These are phyloP conservation scores for Melolontha melolontha DNA, from an alignment of 2,888 invertebrate species.

Conservation along the genomic window DNA sequence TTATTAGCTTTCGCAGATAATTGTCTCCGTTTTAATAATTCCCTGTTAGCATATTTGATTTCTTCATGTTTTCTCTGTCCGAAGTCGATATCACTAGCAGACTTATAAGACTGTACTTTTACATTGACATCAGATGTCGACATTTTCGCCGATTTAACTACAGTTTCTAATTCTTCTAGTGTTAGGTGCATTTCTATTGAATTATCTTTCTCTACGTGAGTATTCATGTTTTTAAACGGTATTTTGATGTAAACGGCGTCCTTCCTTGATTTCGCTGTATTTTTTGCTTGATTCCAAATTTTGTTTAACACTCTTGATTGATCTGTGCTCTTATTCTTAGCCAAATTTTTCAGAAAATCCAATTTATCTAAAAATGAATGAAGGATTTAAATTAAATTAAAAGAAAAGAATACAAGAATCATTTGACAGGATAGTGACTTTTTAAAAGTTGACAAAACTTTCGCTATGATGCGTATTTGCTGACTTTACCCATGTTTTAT, in stretches of 20 bases:
- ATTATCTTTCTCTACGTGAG: slow-evolving; percentile 49
- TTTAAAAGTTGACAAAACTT: too few species aligned
- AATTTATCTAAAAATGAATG: slow-evolving; percentile 55
- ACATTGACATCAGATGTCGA: background rate
- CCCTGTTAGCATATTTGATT: slow-evolving; percentile 40
- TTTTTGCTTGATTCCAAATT: slow-evolving; percentile 61
- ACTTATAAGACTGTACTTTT: slow-evolving; percentile 31
- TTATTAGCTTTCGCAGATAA: slow-evolving; percentile 33
- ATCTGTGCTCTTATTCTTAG: slow-evolving; percentile 58
- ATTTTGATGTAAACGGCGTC: slow-evolving; percentile 62
- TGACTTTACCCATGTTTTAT: too few species aligned
- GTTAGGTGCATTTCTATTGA: slow-evolving; percentile 58
- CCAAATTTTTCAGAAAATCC: slow-evolving; percentile 58
- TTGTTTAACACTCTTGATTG: slow-evolving; percentile 59
- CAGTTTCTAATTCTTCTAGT: slow-evolving; percentile 58
- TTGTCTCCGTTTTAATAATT: slow-evolving; percentile 35
- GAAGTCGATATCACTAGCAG: slow-evolving; percentile 41
- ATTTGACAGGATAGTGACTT: too few species aligned
- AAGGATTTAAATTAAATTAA: background rate
- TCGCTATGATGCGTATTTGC: too few species aligned
- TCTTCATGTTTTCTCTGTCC: slow-evolving; percentile 40
- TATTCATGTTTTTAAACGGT: slow-evolving; percentile 52
- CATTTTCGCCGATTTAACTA: slow-evolving; percentile 48
- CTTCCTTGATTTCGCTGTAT: slow-evolving; percentile 58
- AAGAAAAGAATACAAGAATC: background rate